Evolutionary conservation across 2,113 vertebrate species (phyloP), one percentile per base, ranked within the genome.

Genomic region (Canis aureus): DNA sequence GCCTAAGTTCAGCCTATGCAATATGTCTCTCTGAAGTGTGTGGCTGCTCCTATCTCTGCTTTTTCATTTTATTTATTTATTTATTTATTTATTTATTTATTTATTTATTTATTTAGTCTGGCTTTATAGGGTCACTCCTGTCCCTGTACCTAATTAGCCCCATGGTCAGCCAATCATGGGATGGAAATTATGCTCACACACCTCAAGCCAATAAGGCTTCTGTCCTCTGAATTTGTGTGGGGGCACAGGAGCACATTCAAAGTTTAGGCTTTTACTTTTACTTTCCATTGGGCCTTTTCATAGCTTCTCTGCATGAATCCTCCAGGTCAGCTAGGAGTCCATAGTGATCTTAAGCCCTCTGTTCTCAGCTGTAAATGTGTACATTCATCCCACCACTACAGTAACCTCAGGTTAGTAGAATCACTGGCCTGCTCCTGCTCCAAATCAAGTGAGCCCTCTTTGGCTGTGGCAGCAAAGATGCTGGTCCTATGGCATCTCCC

Each of bases 1-100:
- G 59, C 53, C 60, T 69, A 12, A 38, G 91, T 86, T 91, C 83
- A 91, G 49, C 73, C 38, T 60, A 8, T 69, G 38, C 91, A 67
- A 90, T 91, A 60, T 82, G 7, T 78, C 17, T 71, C 69, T 88
- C 22, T 57, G 38, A 83, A 67, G 74, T 32, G 22, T 62, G 19
- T 38, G 13, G 55, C 38, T 90, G 55, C 11, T 66, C 53, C 27
- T 79, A 22, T 78, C 43, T 71, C 22, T 62, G 20, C 32, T 92
- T 92, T 92, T 60, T 87, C 49, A 5, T 43, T 43, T 49, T 49
- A 4, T 76, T 25, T 62, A 11, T 23, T 62, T 62, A 10, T 25
- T 62, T 62, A 23, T 90, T 94, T 43, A 27, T 49, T 91, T 93
- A 76, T 55, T 95, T 57, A 38, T 86, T 86, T 94, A 27, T 49